phyloP scores from a whole-genome alignment of 2,888 invertebrate species.

The Coelogynopora nodosa region DNA sequence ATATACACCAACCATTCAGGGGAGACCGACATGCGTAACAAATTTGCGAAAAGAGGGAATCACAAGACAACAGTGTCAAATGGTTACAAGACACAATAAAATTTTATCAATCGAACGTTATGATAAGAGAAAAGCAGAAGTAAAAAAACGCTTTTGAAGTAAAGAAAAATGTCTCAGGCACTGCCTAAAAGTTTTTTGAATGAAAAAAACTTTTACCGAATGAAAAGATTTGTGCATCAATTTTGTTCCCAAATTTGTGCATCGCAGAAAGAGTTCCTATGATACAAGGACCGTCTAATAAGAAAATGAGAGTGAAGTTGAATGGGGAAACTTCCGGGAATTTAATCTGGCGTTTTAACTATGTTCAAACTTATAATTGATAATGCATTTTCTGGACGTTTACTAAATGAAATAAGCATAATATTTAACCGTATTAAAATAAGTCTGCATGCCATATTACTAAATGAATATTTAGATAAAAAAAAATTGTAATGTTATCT shows the following conservation, averaged over 20 bases:
- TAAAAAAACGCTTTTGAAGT: background rate
- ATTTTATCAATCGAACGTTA: background rate
- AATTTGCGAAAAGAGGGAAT: slow-evolving; percentile 7
- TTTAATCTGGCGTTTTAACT: background rate
- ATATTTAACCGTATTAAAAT: background rate
- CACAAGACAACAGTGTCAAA: background rate
- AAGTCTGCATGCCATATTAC: background rate
- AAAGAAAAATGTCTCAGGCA: background rate
- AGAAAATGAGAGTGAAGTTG: background rate
- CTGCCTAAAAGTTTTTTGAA: background rate
- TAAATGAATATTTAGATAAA: too few species aligned
- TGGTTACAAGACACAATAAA: slow-evolving; percentile 8
- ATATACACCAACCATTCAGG: background rate
- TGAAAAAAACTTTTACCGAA: background rate
- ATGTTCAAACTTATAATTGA: background rate
- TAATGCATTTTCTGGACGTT: background rate
- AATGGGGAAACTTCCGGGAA: background rate
- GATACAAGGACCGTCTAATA: background rate
- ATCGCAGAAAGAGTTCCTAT: background rate
- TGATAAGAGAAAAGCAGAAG: background rate
- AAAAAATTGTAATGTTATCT: too few species aligned
- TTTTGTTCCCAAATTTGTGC: background rate
- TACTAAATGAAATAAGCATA: background rate
- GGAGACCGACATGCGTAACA: slow-evolving; percentile 14
- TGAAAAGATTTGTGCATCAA: too few species aligned